Conservation (phyloP, 1,140 invertebrate species). For the Euwallacea fornicatus region DNA sequence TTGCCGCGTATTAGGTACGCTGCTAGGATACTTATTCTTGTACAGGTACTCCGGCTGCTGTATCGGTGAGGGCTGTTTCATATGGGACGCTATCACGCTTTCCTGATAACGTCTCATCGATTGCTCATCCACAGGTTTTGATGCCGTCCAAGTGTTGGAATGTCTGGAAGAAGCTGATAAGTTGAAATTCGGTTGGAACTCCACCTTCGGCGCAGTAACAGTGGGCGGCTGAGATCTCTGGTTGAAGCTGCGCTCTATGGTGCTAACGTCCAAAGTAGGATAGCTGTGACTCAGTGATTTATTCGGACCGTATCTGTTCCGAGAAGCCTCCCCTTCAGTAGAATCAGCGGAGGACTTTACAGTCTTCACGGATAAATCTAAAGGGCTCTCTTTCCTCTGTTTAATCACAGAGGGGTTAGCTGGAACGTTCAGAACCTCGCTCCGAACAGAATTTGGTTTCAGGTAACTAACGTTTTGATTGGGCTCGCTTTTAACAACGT, state of each 20-base stretch:
- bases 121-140: neutral
- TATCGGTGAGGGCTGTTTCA: too few relatives aligned
- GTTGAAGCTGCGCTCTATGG: slow-evolving; percentile 51
- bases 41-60: too few relatives aligned
- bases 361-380: slow-evolving; percentile 84
- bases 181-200: slow-evolving; percentile 69
- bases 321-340: slow-evolving; percentile 65
- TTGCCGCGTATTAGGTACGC: neutral
- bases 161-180: slow-evolving; percentile 42
- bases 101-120: too few relatives aligned
- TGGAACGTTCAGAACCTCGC: neutral
- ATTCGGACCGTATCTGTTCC: slow-evolving; percentile 49
- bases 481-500: slow-evolving; percentile 6
- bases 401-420: slow-evolving; percentile 34
- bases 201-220: slow-evolving; percentile 66
- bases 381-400: slow-evolving; percentile 70
- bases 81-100: too few relatives aligned
- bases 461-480: slow-evolving; percentile 23
- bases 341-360: slow-evolving; percentile 83
- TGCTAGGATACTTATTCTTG: slow-evolving; percentile 15
- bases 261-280: slow-evolving; percentile 39
- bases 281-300: slow-evolving; percentile 37
- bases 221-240: slow-evolving; percentile 49
- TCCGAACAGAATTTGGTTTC: neutral
- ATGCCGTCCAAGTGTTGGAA: slow-evolving; percentile 5